These are phyloP conservation scores for Drosophila atripex DNA, from an alignment of 2,888 invertebrate genomes.

Conservation along the genomic window DNA sequence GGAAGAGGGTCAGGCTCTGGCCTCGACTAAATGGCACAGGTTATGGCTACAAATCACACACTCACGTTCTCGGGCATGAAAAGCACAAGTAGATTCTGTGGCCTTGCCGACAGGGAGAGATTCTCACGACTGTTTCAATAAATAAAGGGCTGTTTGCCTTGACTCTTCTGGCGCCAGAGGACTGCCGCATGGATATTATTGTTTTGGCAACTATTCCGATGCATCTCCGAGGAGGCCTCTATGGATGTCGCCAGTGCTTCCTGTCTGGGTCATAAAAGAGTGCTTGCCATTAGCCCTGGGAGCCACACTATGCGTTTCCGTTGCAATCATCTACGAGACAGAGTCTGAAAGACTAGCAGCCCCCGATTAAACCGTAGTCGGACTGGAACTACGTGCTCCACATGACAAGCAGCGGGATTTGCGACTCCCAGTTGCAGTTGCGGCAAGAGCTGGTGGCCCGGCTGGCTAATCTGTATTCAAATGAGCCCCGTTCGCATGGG, in stretches of 20 bases:
- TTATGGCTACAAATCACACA: slow-evolving; percentile 38
- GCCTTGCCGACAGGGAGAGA: slow-evolving; percentile 15
- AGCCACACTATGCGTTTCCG: slow-evolving; percentile 53
- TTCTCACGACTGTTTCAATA: slow-evolving; percentile 3
- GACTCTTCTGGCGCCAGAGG: slow-evolving; percentile 33
- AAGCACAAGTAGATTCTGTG: slow-evolving; percentile 14
- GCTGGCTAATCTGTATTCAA: slow-evolving; percentile 76
- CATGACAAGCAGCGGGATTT: slow-evolving; percentile 57
- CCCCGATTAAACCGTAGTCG: slow-evolving; percentile 15
- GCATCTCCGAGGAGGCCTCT: slow-evolving; percentile 35
- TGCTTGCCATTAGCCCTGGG: slow-evolving; percentile 47
- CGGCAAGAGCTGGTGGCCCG: slow-evolving; percentile 37
- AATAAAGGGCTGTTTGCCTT: slow-evolving; percentile 25
- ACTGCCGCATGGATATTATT: slow-evolving; percentile 6
- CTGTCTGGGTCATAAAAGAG: slow-evolving; percentile 56
- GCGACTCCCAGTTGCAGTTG: slow-evolving; percentile 42
- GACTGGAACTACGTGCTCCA: slow-evolving; percentile 53
- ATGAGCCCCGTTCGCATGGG: slow-evolving; percentile 62
- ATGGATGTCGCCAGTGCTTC: slow-evolving; percentile 58
- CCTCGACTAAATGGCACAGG: slow-evolving; percentile 61
- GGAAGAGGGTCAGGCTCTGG: slow-evolving; percentile 34
- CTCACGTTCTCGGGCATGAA: background rate
- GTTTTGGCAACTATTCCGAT: slow-evolving; percentile 58
- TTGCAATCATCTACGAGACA: slow-evolving; percentile 26
- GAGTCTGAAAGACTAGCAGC: slow-evolving; percentile 22